Conservation (phyloP, 92 coral and sea anemone genomes). For the Epizoanthus stellaris region DNA sequence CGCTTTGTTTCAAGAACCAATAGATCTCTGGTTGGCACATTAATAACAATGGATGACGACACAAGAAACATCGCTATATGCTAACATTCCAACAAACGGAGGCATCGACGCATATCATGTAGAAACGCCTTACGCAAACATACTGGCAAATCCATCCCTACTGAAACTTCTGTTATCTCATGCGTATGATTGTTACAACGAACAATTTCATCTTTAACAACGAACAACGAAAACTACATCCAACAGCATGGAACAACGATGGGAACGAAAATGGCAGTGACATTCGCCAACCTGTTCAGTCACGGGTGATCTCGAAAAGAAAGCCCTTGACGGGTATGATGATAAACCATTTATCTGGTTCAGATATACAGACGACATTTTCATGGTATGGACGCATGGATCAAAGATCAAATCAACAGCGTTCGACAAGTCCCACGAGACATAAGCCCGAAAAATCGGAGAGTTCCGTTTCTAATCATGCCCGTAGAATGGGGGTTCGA, state of each 20-base stretch:
- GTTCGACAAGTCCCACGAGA: too few relatives aligned
- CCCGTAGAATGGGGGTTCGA: too few relatives aligned
- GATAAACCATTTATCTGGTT: background rate
- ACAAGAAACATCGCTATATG: too few relatives aligned
- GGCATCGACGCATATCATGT: background rate
- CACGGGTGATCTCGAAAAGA: constrained; percentile 3
- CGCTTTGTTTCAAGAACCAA: too few relatives aligned
- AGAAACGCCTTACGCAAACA: background rate
- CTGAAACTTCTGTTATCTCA: background rate
- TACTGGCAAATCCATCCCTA: constrained; percentile 9
- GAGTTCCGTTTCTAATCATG: too few relatives aligned
- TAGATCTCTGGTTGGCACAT: too few relatives aligned
- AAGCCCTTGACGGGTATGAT: constrained; percentile 4
- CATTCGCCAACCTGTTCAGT: constrained; percentile 1
- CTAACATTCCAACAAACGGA: too few relatives aligned
- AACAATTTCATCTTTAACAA: background rate
- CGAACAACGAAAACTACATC: constrained; percentile 12
- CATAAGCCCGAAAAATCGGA: too few relatives aligned
- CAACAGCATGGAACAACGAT: background rate
- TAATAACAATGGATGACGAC: too few relatives aligned
- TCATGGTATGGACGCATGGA: too few relatives aligned
- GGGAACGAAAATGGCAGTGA: background rate
- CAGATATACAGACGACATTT: background rate
- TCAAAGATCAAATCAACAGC: too few relatives aligned
- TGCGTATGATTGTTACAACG: background rate